Percentiles rank a stretch among this genome's conserved stretches.
Conservation (phyloP, 2,113 vertebrate species). For the Apteryx owenii region DNA sequence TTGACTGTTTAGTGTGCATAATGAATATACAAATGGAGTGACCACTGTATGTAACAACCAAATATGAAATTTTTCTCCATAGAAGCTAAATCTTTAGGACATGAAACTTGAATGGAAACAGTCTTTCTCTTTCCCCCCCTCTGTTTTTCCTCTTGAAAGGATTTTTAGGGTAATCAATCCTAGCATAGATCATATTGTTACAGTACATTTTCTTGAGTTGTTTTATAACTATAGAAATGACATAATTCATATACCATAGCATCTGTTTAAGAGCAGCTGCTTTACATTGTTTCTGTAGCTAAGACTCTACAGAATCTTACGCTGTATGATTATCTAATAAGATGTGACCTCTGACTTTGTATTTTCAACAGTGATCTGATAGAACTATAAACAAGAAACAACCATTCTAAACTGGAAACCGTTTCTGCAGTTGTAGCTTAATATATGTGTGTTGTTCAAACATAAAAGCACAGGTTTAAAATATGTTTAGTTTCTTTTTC, state of each 20-base stretch:
- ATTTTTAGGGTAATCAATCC: conserved; percentile 57
- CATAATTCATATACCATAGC: conserved; percentile 26
- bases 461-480: background rate
- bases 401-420: background rate
- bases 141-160: conserved; percentile 47
- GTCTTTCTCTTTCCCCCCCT: background rate
- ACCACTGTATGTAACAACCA: conserved; percentile 13
- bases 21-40: conserved; percentile 54
- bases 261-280: conserved; percentile 48
- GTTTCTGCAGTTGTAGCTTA: background rate
- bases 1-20: conserved; percentile 50
- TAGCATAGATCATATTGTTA: conserved; percentile 50
- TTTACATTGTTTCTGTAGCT: conserved; percentile 22
- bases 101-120: background rate
- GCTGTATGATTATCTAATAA: conserved; percentile 28
- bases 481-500: background rate
- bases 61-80: conserved; percentile 11
- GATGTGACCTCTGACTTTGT: conserved; percentile 18
- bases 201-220: conserved; percentile 60
- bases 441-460: conserved; percentile 11
- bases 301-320: conserved; percentile 10
- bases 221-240: conserved; percentile 62
- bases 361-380: conserved; percentile 8
- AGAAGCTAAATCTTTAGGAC: conserved; percentile 17
- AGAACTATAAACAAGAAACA: background rate